Conservation (phyloP, 2,797 vertebrate species). For the Takifugu rubripes region DNA sequence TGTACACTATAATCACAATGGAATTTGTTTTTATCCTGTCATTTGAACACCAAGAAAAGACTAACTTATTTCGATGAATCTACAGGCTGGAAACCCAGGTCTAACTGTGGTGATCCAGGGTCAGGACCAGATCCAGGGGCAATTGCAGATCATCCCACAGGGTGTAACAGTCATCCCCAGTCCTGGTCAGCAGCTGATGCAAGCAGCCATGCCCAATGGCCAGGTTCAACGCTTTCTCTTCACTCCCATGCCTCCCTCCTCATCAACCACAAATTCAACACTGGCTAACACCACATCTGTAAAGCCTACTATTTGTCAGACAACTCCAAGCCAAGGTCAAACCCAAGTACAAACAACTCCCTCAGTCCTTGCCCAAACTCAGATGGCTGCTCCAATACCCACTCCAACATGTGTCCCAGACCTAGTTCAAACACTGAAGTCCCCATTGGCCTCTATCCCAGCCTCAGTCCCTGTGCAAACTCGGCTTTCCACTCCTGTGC, state of each 20-base stretch:
- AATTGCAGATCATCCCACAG: conserved; percentile 94
- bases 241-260: conserved; percentile 80
- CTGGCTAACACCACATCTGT: conserved; percentile 10
- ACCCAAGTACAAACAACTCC: conserved; percentile 59
- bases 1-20: too few species aligned
- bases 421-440: conserved; percentile 6
- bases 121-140: conserved; percentile 95
- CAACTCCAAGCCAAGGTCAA: conserved; percentile 31
- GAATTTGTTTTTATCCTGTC: neutral
- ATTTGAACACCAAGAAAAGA: neutral
- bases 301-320: conserved; percentile 19
- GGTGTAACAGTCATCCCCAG: conserved; percentile 92
- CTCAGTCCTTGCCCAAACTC: conserved; percentile 52
- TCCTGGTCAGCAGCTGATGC: conserved; percentile 97
- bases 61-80: conserved; percentile 8
- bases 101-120: conserved; percentile 98
- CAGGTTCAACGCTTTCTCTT: conserved; percentile 97
- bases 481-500: conserved; percentile 23
- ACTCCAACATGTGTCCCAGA: conserved; percentile 10
- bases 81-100: conserved; percentile 91
- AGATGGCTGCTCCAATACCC: conserved; percentile 50
- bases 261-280: conserved; percentile 30
- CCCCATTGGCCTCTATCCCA: conserved; percentile 20
- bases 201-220: conserved; percentile 98
- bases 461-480: conserved; percentile 24